These are phyloP conservation scores for Ctena decussata DNA, from an alignment of 2,888 invertebrate species.

Conservation along the genomic window DNA sequence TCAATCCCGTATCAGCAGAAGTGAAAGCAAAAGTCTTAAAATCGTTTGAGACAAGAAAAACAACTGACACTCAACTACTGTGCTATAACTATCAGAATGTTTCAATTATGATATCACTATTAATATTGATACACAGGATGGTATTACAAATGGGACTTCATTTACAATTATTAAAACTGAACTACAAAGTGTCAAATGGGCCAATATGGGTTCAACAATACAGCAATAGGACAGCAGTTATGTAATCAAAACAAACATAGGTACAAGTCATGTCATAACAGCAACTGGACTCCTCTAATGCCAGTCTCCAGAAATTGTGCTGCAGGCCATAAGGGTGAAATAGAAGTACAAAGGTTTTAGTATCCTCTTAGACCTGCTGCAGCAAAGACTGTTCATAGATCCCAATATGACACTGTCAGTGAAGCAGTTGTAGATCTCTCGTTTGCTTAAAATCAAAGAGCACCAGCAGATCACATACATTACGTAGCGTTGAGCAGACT, in stretches of 20 bases:
- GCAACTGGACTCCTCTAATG: conserved; percentile 37
- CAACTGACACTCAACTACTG: background rate
- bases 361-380: conserved; percentile 44
- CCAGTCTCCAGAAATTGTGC: conserved; percentile 37
- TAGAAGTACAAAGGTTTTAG: conserved; percentile 37
- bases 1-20: background rate
- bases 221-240: background rate
- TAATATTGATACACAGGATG: conserved; percentile 56
- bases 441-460: background rate
- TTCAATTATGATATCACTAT: conserved; percentile 49
- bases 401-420: conserved; percentile 39
- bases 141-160: conserved; percentile 14
- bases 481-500: conserved; percentile 49
- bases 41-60: background rate
- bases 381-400: conserved; percentile 47
- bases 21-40: background rate
- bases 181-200: background rate
- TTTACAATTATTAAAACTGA: background rate
- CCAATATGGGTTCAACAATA: background rate
- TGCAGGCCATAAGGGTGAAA: conserved; percentile 39
- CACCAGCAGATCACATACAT: conserved; percentile 41
- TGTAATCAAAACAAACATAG: background rate
- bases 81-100: conserved; percentile 12
- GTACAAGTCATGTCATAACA: background rate
- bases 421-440: conserved; percentile 39